Conservation (phyloP, 1,140 invertebrate species). For the Psilanteris sp. region DNA sequence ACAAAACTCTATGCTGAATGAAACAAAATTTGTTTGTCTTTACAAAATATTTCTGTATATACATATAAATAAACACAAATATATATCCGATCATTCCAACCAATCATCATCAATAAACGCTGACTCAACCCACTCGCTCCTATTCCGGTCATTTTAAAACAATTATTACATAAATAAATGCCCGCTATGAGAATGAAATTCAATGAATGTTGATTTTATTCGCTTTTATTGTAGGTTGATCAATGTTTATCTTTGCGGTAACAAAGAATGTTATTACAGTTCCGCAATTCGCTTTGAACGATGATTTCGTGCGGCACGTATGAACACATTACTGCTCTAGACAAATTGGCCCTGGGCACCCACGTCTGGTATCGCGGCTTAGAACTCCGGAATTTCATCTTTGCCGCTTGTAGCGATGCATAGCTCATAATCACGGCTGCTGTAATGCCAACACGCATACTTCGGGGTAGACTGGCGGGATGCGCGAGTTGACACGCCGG, state of each 20-base stretch:
- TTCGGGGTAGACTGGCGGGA: constrained; percentile 49
- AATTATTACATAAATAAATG: constrained; percentile 9
- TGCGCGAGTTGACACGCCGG: constrained; percentile 42
- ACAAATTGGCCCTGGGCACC: constrained; percentile 72
- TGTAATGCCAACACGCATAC: constrained; percentile 57
- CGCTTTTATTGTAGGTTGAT: constrained; percentile 46
- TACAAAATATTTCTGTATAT: no score
- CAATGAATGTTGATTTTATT: constrained; percentile 42
- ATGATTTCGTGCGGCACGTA: constrained; percentile 52
- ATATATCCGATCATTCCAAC: no score
- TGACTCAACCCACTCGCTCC: no score
- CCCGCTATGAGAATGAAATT: constrained; percentile 29
- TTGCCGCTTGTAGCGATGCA: constrained; percentile 60
- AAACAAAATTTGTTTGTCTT: no score
- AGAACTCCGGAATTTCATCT: constrained; percentile 74
- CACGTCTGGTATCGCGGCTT: constrained; percentile 62
- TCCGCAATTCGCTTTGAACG: constrained; percentile 55
- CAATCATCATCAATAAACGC: no score
- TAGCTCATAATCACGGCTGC: constrained; percentile 68
- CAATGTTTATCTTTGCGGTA: constrained; percentile 53
- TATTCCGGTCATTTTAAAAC: no score
- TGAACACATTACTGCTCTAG: constrained; percentile 63
- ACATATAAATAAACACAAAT: no score
- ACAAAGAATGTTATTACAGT: constrained; percentile 62
- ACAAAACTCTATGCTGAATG: no score